A percentile compares a stretch with the other conserved stretches of the same genome.
Evolutionary conservation across 2,888 invertebrate genomes (phyloP).

Genomic region (Andrena dorsata): DNA sequence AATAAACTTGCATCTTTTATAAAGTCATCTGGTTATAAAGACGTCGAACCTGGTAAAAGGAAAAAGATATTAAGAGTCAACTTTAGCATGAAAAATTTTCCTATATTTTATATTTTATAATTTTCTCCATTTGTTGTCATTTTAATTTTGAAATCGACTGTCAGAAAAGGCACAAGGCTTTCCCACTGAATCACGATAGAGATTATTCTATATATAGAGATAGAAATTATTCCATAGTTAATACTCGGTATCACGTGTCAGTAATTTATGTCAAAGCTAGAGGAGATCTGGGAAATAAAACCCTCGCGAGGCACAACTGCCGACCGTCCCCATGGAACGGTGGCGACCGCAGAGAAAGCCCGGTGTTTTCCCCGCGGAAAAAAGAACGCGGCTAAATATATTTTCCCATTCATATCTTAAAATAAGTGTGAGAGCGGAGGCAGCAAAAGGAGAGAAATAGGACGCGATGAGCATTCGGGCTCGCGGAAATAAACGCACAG

Average conservation of each 20-base stretch:
- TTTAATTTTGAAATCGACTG: too few species aligned
- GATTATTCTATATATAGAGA: too few species aligned
- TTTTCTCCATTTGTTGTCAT: too few species aligned
- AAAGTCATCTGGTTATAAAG: too few species aligned
- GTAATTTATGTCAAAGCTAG: conserved; percentile 22
- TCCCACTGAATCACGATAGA: too few species aligned
- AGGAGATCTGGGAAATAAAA: conserved; percentile 23
- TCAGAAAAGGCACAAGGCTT: too few species aligned
- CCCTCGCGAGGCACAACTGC: neutral
- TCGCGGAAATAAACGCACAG: conserved; percentile 4
- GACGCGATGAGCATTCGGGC: neutral
- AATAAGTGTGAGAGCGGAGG: neutral
- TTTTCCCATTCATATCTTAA: conserved; percentile 14
- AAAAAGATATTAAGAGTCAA: too few species aligned
- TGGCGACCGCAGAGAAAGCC: neutral
- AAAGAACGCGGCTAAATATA: neutral
- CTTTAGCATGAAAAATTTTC: too few species aligned
- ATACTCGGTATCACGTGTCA: conserved; percentile 10
- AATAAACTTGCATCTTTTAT: too few species aligned
- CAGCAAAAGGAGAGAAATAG: neutral
- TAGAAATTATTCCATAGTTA: conserved; percentile 29
- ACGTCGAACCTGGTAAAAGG: too few species aligned
- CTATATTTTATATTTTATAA: too few species aligned
- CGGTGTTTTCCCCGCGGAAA: neutral
- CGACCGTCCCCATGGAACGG: conserved; percentile 8